Base-by-base conservation (phyloP, 2,797 vertebrate genomes). In the Saguinus oedipus region DNA sequence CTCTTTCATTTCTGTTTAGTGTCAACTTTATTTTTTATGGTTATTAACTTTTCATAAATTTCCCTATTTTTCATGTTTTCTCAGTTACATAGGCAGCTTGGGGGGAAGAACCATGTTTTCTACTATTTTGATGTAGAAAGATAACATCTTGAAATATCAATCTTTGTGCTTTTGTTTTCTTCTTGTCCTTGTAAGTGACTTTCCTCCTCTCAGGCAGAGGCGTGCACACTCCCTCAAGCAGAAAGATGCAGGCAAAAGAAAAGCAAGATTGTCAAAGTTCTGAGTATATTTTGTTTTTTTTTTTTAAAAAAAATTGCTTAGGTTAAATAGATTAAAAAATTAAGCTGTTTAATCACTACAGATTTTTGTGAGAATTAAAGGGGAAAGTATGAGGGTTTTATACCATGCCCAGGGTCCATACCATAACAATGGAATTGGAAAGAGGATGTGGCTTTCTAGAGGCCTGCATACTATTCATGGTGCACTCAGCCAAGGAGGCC, bases 141-240 rank as follows among this genome's bases (percentile, higher is more conserved):
- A 96, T 61, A 94, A 27, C 64, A 80, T 76, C 68, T 78, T 92
- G 74, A 95, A 96, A 90, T 92, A 90, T 59, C 83, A 76, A 91
- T 97, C 90, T 96, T 70, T 57, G 44, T 59, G 80, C 64, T 92
- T 96, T 94, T 96, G 64, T 93, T 90, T 95, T 86, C 81, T 78
- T 92, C 82, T 90, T 82, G 53, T 80, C 88, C 84, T 95, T 95
- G 81, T 50, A 44, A 78, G 26, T 46, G 88, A 83, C 93, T 95
- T 88, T 61, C 53, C 10, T 5, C 26, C 53, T 70, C 4, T 78
- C 48, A 30, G 68, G 68, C 50, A 88, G 83, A 93, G 53, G 39
- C 7, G 1, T 85, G 75, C 44, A 8, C 9, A 30, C 53, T 7
- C n/a, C 95, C 93, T 89, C 48, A 33, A 93, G 81, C 50, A 89